A percentile compares a stretch with the other conserved stretches of the same genome.
Evolutionary conservation across 2,888 invertebrate species (phyloP).

Genomic region (Lordiphosa andalusiaca): DNA sequence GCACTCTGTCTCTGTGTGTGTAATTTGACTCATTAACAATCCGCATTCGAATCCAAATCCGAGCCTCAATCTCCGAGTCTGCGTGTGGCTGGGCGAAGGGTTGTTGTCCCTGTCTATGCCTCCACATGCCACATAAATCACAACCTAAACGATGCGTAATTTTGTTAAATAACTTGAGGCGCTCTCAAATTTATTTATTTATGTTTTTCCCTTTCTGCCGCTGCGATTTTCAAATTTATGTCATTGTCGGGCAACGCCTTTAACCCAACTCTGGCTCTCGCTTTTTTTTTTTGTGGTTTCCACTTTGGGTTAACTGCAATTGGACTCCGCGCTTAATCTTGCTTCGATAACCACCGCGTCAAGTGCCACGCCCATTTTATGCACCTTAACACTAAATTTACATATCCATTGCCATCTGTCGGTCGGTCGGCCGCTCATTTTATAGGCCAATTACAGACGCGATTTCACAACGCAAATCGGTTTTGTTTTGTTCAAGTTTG

Average conservation of each 20-base stretch:
- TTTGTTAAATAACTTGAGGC: conserved; percentile 66
- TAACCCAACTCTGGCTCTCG: conserved; percentile 12
- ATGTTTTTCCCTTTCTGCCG: conserved; percentile 28
- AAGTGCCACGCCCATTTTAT: conserved; percentile 57
- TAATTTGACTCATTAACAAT: conserved; percentile 79
- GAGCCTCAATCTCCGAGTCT: conserved; percentile 37
- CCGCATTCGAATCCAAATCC: conserved; percentile 47
- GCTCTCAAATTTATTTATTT: conserved; percentile 57
- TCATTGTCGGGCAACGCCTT: conserved; percentile 63
- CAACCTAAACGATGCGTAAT: conserved; percentile 76
- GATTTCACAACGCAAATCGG: conserved; percentile 35
- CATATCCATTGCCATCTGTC: conserved; percentile 29
- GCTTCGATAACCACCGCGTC: conserved; percentile 20
- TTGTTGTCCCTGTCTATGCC: conserved; percentile 38
- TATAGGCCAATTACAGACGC: conserved; percentile 41
- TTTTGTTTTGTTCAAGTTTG: conserved; percentile 10
- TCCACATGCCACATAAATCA: conserved; percentile 75
- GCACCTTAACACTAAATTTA: conserved; percentile 61
- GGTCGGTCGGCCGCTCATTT: conserved; percentile 17
- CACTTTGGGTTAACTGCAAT: conserved; percentile 27
- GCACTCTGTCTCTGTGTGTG: conserved; percentile 40
- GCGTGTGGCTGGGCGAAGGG: conserved; percentile 58
- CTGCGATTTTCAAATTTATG: conserved; percentile 55
- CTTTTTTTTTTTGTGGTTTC: conserved; percentile 5
- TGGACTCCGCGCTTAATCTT: conserved; percentile 19